Evolutionary conservation across 2,113 vertebrate genomes (phyloP).

Genomic region (Colinus virginianus): DNA sequence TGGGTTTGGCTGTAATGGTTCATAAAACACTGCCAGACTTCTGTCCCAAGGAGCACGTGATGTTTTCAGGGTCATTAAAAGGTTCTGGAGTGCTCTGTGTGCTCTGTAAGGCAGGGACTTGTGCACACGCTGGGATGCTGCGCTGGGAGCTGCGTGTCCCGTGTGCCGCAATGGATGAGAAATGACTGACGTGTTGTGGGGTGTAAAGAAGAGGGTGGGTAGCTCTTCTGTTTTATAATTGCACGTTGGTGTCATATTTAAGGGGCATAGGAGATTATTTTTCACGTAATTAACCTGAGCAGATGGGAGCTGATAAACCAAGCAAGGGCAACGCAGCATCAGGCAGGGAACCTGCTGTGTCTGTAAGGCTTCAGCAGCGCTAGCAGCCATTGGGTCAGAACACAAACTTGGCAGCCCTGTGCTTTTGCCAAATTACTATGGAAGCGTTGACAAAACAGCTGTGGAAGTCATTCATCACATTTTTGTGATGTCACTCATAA

Average conservation of each 20-base stretch:
- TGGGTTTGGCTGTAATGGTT: not conserved
- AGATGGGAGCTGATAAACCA: not conserved
- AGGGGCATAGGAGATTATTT: not conserved
- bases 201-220: not conserved
- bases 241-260: not conserved
- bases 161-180: not conserved
- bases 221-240: not conserved
- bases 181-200: not conserved
- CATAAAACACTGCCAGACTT: not conserved
- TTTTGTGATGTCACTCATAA: conserved; percentile 49
- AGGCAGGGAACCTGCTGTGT: not conserved
- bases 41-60: not conserved
- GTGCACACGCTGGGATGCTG: not conserved
- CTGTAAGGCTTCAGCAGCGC: conserved; percentile 29
- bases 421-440: conserved; percentile 72
- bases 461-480: conserved; percentile 52
- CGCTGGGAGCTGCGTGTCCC: not conserved
- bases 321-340: rapidly evolving
- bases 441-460: conserved; percentile 69
- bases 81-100: not conserved
- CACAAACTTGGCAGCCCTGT: conserved; percentile 43
- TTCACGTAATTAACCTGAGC: not conserved
- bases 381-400: conserved; percentile 42
- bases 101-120: not conserved
- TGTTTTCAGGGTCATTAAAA: not conserved